These are phyloP conservation scores for Cactoblastis cactorum DNA, from an alignment of 2,888 invertebrate genomes.

Conservation along the genomic window DNA sequence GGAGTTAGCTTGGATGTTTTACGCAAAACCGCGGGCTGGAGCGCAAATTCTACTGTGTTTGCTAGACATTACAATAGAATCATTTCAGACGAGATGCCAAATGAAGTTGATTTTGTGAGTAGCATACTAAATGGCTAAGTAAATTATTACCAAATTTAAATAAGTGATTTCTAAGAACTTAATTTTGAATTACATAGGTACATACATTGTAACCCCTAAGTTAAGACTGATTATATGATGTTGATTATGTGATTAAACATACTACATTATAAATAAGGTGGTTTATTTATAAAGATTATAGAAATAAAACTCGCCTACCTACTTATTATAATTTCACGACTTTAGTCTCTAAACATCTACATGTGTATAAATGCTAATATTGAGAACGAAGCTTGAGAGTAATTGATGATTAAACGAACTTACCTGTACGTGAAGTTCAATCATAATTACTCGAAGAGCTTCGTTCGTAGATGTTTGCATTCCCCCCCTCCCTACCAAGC, in stretches of 20 bases:
- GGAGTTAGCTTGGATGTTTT: slow-evolving; percentile 16
- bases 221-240: no score
- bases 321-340: not conserved
- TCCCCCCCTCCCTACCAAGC: not conserved
- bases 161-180: no score
- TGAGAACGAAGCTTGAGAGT: slow-evolving; percentile 11
- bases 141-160: no score
- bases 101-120: no score
- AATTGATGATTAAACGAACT: slow-evolving; percentile 12
- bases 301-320: no score
- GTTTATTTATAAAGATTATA: not conserved
- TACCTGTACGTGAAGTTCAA: slow-evolving; percentile 13
- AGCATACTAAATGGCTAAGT: no score
- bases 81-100: no score
- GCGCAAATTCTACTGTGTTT: slow-evolving; percentile 16
- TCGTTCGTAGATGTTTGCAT: slow-evolving; percentile 8
- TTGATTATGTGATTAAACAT: no score
- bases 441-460: slow-evolving; percentile 9
- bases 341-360: slow-evolving; percentile 13
- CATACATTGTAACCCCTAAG: no score
- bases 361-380: slow-evolving; percentile 3
- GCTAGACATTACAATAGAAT: slow-evolving; percentile 16
- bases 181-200: no score
- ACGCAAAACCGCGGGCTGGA: slow-evolving; percentile 20
- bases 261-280: no score